Evolutionary conservation across 2,797 vertebrate genomes (phyloP), one percentile per base, ranked within the genome.

Genomic region (Cynodonichthys magdalenae): DNA sequence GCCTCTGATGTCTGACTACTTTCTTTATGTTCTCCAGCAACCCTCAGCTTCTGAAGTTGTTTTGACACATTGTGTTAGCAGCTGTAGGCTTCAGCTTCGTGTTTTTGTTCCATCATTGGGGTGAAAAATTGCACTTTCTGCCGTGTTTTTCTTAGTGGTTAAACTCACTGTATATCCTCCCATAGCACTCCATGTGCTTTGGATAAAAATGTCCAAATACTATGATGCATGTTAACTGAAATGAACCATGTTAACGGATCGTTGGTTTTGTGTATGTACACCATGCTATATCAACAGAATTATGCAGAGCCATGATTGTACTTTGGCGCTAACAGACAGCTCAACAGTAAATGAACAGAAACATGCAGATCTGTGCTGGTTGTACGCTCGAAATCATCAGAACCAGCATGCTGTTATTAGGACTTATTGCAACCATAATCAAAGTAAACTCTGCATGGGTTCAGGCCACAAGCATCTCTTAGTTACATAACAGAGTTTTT

Each of bases 401-500:
- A 52, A 29, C 46, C 48, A 50, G 67, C 69, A 31, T 36, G 50
- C 46, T 73, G 57, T 66, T 77, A 75, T 74, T 77, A 77, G 53
- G 20, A 66, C 64, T 76, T 69, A 77, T 77, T 76, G 81, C 17
- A 53, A 68, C 28, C 55, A 55, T n/a, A 53, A 71, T 61, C 45
- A 69, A 76, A 79, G n/a, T 71, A 83, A 53, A 46, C 74, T 83
- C 69, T 57, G 60, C 36, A 64, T 73, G 62, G 18, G 67, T 55
- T 63, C 59, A 69, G 75, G 62, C 84, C 80, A 74, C 86, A 87
- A 83, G 65, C 63, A 74, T 84, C 77, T 61, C 56, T 55, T 58
- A 48, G 72, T 89, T 87, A 87, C 82, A 81, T 80, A 90, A 91
- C 60, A 55, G 59, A 34, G 15, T 28, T 74, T 76, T 72, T 66